Conservation (phyloP, 1,140 invertebrate species). For the Teleogryllus occipitalis region DNA sequence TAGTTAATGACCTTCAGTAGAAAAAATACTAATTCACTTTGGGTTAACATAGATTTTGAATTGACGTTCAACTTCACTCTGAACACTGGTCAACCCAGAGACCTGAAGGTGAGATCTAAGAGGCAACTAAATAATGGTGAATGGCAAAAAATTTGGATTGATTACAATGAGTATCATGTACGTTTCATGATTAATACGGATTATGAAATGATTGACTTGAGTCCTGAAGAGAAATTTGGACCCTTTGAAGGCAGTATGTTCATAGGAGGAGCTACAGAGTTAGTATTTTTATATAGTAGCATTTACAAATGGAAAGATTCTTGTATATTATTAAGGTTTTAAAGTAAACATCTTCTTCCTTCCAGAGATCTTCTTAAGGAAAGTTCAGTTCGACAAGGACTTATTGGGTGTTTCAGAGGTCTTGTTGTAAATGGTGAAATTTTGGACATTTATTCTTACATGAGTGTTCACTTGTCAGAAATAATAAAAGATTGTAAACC, state of each 20-base stretch:
- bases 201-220: conserved; percentile 74
- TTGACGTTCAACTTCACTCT: conserved; percentile 85
- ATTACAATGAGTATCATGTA: conserved; percentile 90
- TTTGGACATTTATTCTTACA: conserved; percentile 83
- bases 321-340: neutral
- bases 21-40: too few relatives aligned
- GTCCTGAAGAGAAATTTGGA: conserved; percentile 78
- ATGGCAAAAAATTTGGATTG: conserved; percentile 93
- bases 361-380: conserved; percentile 63
- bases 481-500: conserved; percentile 89
- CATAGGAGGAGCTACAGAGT: conserved; percentile 64
- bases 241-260: conserved; percentile 89
- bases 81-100: conserved; percentile 68
- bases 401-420: conserved; percentile 88
- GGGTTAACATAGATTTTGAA: conserved; percentile 55
- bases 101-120: conserved; percentile 69
- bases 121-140: conserved; percentile 78
- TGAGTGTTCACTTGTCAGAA: conserved; percentile 83
- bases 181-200: conserved; percentile 86
- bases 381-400: conserved; percentile 70
- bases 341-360: conserved; percentile 21
- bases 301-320: neutral
- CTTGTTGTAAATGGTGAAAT: conserved; percentile 85
- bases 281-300: neutral
- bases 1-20: too few relatives aligned